Base-by-base conservation (phyloP, 2,888 invertebrate genomes). In the Drosophila phalerata region DNA sequence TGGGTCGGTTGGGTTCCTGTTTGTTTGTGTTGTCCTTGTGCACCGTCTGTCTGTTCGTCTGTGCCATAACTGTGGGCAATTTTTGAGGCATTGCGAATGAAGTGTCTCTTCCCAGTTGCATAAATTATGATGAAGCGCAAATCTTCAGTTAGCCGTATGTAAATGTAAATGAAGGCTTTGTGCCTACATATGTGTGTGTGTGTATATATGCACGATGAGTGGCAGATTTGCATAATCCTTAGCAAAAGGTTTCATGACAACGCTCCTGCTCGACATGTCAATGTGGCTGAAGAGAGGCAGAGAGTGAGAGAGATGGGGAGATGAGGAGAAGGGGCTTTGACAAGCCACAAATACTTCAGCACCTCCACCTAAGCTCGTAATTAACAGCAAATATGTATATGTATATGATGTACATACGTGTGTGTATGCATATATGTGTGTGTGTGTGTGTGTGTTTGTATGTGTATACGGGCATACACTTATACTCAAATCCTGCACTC, bases 221-320 rank as follows among this genome's bases (percentile, higher is more conserved):
- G 85, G 84, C 87, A 81, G 84, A 86, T 86, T 86, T 86, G 84
- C 85, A 86, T 86, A 86, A 86, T 86, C 87, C 85, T 85, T 83
- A 85, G 87, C 70, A 85, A 86, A 85, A 83, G 82, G 87, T 87
- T 85, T 85, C 85, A 87, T 87, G 87, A 87, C 82, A 86, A 77
- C 80, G 81, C 69, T 78, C 85, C 86, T 78, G 84, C 86, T 84
- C 77, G 75, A 84, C 83, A 84, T 84, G 83, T 84, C 84, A 84
- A 84, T 85, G 82, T 79, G 64, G 65, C 67, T 62, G 79, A 48
- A 58, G 42, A 52, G 57, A 25, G 40, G 38, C 11, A 3, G 17
- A 5, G 40, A 19, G 2, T 1, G 19, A 38, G 22, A 11, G 22
- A 28, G 38, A 28, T 1, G 8, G 28, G 1, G 28, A 17, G 34